These are phyloP conservation scores for Vimba vimba DNA, from an alignment of 2,113 vertebrate genomes.

Conservation along the genomic window DNA sequence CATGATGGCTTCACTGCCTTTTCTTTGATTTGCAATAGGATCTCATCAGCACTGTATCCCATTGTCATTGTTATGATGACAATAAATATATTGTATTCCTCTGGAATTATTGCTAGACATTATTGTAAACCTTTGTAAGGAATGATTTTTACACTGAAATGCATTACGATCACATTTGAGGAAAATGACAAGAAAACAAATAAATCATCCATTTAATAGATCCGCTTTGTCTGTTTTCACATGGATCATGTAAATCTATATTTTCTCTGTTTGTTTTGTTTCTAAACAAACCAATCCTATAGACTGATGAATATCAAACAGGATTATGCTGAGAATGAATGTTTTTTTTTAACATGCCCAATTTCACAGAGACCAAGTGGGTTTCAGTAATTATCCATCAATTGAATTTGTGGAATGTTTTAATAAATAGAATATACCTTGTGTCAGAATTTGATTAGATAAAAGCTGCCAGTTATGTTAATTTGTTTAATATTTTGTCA, in stretches of 20 bases:
- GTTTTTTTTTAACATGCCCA: not conserved
- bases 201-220: conserved; percentile 67
- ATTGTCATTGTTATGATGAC: conserved; percentile 81
- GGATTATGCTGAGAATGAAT: no score
- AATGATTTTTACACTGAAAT: conserved; percentile 82
- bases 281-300: not conserved
- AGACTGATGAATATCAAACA: not conserved
- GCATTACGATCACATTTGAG: conserved; percentile 76
- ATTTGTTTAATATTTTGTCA: not conserved
- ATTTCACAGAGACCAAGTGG: not conserved
- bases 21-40: conserved; percentile 73
- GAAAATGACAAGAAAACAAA: conserved; percentile 63
- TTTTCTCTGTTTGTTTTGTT: conserved; percentile 57
- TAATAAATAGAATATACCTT: not conserved
- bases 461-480: not conserved
- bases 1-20: conserved; percentile 75
- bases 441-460: not conserved
- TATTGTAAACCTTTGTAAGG: conserved; percentile 86
- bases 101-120: conserved; percentile 82
- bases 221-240: conserved; percentile 67
- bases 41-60: conserved; percentile 77
- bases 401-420: not conserved
- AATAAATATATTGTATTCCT: conserved; percentile 85
- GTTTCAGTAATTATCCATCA: not conserved
- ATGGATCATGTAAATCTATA: not conserved